Evolutionary conservation across 1,140 invertebrate species (phyloP).

Genomic region (Orius insidiosus): DNA sequence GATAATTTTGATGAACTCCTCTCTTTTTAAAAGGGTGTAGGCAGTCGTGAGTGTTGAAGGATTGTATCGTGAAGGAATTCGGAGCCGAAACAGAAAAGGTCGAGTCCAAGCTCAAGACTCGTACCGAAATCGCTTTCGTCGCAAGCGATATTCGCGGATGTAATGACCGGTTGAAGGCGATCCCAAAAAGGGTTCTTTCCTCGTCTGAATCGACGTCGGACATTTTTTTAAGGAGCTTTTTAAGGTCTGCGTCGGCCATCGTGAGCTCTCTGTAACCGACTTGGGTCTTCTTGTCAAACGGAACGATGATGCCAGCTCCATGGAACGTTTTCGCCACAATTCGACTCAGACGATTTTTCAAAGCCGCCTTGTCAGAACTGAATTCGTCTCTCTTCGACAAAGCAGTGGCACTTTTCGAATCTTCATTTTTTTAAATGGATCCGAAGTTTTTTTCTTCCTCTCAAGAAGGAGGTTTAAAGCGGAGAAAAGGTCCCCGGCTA

Average conservation of each 20-base stretch:
- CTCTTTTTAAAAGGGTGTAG: conserved; percentile 56
- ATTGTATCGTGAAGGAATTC: conserved; percentile 45
- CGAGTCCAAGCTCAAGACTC: conserved; percentile 69
- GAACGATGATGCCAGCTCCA: conserved; percentile 73
- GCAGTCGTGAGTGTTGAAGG: conserved; percentile 44
- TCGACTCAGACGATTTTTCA: conserved; percentile 44
- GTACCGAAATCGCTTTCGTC: conserved; percentile 92
- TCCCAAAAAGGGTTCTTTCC: conserved; percentile 39
- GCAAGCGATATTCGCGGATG: conserved; percentile 66
- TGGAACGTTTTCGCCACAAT: conserved; percentile 68
- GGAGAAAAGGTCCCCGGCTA: conserved; percentile 72
- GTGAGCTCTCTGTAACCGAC: conserved; percentile 58
- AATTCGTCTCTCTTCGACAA: conserved; percentile 48
- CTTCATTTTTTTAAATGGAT: conserved; percentile 44
- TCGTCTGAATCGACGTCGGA: conserved; percentile 35
- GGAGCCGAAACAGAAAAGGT: conserved; percentile 62
- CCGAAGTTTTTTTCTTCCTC: conserved; percentile 36
- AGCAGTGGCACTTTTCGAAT: conserved; percentile 38
- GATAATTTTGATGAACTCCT: conserved; percentile 56
- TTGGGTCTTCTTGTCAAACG: conserved; percentile 59
- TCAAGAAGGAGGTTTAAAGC: conserved; percentile 57
- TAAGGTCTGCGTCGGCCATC: conserved; percentile 38
- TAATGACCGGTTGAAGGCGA: conserved; percentile 55
- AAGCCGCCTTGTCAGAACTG: conserved; percentile 35
- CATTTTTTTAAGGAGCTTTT: conserved; percentile 44